Evolutionary conservation across 1,140 invertebrate genomes (phyloP).

Genomic region (Agraylea sexmaculata): DNA sequence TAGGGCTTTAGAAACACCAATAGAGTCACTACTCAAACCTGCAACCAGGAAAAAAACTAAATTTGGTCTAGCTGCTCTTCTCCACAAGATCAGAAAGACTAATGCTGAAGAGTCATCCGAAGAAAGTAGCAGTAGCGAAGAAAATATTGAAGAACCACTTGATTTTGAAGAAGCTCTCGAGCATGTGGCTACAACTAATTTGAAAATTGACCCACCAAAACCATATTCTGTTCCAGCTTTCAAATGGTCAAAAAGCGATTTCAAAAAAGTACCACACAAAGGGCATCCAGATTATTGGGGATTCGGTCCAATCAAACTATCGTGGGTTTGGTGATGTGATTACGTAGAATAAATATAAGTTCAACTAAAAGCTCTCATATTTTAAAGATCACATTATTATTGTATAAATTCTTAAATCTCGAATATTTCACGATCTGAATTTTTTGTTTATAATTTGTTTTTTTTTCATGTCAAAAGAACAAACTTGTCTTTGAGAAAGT

Average conservation of each 20-base stretch:
- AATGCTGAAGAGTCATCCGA: slow-evolving; percentile 15
- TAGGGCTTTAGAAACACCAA: slow-evolving; percentile 13
- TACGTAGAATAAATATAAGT: too few relatives aligned
- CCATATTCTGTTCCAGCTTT: slow-evolving; percentile 25
- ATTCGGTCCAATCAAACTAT: slow-evolving; percentile 29
- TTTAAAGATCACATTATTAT: too few relatives aligned
- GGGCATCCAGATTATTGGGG: slow-evolving; percentile 35
- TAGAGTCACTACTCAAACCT: slow-evolving; percentile 17
- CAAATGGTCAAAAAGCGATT: slow-evolving; percentile 35
- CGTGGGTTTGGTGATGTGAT: slow-evolving; percentile 39
- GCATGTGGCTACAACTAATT: slow-evolving; percentile 18
- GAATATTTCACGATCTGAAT: too few relatives aligned
- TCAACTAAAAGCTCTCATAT: too few relatives aligned
- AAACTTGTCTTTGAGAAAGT: too few relatives aligned
- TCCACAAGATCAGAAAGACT: slow-evolving; percentile 15
- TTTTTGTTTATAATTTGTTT: too few relatives aligned
- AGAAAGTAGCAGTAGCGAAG: slow-evolving; percentile 29
- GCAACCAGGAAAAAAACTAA: slow-evolving; percentile 15
- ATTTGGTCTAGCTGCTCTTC: slow-evolving; percentile 17
- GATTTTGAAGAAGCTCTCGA: slow-evolving; percentile 23
- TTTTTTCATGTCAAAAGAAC: too few relatives aligned
- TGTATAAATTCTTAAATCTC: too few relatives aligned
- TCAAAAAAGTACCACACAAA: slow-evolving; percentile 25
- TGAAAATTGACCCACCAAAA: slow-evolving; percentile 18
- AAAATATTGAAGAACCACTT: slow-evolving; percentile 29